Evolutionary conservation across 2,797 vertebrate genomes (phyloP), one percentile per base, ranked within the genome.

Genomic region (Microtus obscurus): DNA sequence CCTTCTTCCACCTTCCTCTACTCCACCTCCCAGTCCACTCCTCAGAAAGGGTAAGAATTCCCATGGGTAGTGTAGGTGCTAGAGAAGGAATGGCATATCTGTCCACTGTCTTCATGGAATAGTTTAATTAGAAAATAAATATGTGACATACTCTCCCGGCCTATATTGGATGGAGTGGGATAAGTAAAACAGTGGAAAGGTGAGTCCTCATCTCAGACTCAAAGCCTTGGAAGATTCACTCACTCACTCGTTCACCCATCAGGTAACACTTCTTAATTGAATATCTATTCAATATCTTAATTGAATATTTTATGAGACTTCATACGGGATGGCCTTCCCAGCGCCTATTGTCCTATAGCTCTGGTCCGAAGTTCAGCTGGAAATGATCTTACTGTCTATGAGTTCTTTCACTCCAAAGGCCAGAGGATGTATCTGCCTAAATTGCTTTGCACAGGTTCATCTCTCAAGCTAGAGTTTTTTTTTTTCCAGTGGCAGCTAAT

Each of bases 341-440:
- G 21, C 34, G 53, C 31, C 29, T 77, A 14, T 71, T 53, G 53
- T 73, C 19, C 27, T 23, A 27, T 83, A 7, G 76, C 16, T 89
- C 17, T 16, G 19, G 45, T 87, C 40, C 45, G 67, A 73, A 80
- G 17, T 91, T 93, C 45, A 27, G n/a, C 65, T 90, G 48, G 83
- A 89, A 94, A n/a, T 69, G 74, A 78, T 94, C 82, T 94, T 74
- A 73, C 23, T 61, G 53, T 56, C 31, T 61, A 95, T 92, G 86
- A 87, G 77, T 43, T 96, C 48, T 95, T 91, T 94, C 67, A 76
- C 74, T 51, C 88, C 94, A 91, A 86, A 96, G 92, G 91, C 89
- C 92, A 96, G 93, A 87, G 53, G 87, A 96, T 71, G 56, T 51
- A 81, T 86, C 79, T 95, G 79, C 85, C 90, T 97, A 96, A 96